Conservation (phyloP, 2,888 invertebrate genomes). For the Beris morrisii region DNA sequence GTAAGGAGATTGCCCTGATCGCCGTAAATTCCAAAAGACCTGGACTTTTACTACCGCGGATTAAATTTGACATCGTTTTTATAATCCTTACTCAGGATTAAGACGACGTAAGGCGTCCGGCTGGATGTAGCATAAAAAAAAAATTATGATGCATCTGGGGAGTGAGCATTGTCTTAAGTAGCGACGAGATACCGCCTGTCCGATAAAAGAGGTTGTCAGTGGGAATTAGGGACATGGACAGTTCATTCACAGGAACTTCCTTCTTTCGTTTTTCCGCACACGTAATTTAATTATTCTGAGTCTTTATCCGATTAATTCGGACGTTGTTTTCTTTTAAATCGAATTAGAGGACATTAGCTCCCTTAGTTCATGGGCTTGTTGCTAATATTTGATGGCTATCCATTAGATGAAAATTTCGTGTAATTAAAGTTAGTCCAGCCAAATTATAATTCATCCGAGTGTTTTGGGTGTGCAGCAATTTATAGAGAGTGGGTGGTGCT, state of each 20-base stretch:
- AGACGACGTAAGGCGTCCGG: slow-evolving; percentile 12
- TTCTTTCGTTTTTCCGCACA: background rate
- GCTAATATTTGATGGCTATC: no score
- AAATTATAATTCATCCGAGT: no score
- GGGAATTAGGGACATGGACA: background rate
- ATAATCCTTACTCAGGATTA: slow-evolving; percentile 22
- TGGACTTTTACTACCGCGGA: slow-evolving; percentile 18
- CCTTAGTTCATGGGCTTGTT: no score
- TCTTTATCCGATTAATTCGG: slow-evolving; percentile 1
- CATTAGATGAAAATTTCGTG: no score
- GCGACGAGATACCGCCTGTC: no score
- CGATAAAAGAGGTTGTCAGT: background rate
- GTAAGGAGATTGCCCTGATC: slow-evolving; percentile 5
- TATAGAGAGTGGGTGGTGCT: no score
- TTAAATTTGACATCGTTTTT: slow-evolving; percentile 14
- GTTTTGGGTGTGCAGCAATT: no score
- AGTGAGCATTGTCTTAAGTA: no score
- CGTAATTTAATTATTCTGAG: background rate
- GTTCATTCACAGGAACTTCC: background rate
- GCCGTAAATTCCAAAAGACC: slow-evolving; percentile 16
- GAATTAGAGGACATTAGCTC: no score
- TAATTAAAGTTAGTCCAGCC: no score
- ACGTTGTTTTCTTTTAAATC: background rate
- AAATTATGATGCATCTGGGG: no score
- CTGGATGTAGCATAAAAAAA: background rate